A percentile compares a stretch with the other conserved stretches of the same genome.
Evolutionary conservation across 2,113 vertebrate genomes (phyloP).

Genomic region (Pelecanoides urinatrix): DNA sequence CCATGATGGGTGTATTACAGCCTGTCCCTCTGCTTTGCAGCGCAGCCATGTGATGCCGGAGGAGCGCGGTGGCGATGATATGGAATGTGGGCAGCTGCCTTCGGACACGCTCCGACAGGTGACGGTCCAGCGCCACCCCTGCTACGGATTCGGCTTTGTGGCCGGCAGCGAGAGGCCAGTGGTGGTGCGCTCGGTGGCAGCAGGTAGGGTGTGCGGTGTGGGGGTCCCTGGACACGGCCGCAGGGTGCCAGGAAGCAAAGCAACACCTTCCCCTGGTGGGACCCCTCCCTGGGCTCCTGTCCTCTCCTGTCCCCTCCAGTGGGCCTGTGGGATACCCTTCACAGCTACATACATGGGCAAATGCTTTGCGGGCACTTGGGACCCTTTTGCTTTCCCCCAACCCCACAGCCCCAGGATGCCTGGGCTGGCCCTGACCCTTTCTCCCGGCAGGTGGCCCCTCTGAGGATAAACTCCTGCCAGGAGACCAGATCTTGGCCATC

Average conservation of each 20-base stretch:
- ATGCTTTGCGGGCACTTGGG: neutral
- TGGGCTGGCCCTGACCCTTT: conserved; percentile 32
- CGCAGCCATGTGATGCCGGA: conserved; percentile 92
- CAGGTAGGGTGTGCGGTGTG: conserved; percentile 73
- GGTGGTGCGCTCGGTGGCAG: conserved; percentile 91
- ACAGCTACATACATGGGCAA: rapidly evolving
- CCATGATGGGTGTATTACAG: rapidly evolving
- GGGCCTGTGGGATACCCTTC: neutral
- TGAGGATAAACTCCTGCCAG: conserved; percentile 92
- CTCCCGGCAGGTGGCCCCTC: conserved; percentile 88
- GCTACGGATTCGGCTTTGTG: conserved; percentile 93
- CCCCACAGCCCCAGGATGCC: neutral
- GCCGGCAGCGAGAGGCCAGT: conserved; percentile 93
- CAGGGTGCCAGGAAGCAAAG: neutral
- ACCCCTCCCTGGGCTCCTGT: neutral
- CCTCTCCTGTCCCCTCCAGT: neutral
- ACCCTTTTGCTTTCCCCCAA: neutral
- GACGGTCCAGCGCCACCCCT: conserved; percentile 87
- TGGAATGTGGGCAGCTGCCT: conserved; percentile 95
- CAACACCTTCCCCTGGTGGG: neutral
- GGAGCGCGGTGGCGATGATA: conserved; percentile 84
- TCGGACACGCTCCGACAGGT: conserved; percentile 89
- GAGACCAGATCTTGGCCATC: conserved; percentile 97
- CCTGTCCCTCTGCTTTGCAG: neutral
- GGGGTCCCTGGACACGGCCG: rapidly evolving